phyloP scores from a whole-genome alignment of 2,888 invertebrate genomes.

The Mycogona germanica region DNA sequence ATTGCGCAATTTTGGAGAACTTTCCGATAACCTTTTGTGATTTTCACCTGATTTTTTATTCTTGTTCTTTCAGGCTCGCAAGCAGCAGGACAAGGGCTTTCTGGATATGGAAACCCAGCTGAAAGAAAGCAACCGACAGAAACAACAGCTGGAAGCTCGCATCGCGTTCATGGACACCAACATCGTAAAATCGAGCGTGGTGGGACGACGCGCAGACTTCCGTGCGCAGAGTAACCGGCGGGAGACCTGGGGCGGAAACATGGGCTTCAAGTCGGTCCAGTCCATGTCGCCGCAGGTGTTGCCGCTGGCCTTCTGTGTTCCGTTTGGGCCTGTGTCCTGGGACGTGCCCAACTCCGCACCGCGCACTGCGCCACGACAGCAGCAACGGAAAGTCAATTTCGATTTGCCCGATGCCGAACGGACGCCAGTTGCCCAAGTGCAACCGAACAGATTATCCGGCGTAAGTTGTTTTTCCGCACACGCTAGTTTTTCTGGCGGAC shows the following conservation, averaged over 20 bases:
- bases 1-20: not conserved
- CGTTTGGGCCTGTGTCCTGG: too few relatives aligned
- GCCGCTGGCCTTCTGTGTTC: too few relatives aligned
- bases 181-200: slow-evolving; percentile 8
- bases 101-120: slow-evolving; percentile 9
- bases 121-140: slow-evolving; percentile 7
- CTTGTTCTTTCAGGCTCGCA: not conserved
- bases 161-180: not conserved
- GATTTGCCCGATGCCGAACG: too few relatives aligned
- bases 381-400: too few relatives aligned
- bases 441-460: too few relatives aligned
- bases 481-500: too few relatives aligned
- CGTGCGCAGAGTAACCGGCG: slow-evolving; percentile 1
- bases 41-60: too few relatives aligned
- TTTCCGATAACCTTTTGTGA: not conserved
- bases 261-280: not conserved
- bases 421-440: too few relatives aligned
- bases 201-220: not conserved
- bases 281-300: too few relatives aligned
- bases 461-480: too few relatives aligned
- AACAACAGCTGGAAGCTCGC: slow-evolving; percentile 6
- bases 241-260: slow-evolving; percentile 15
- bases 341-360: too few relatives aligned
- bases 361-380: too few relatives aligned
- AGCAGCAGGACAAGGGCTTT: not conserved